A percentile compares a stretch with the other conserved stretches of the same genome.
These are phyloP conservation scores for Hoplodrina blanda DNA, from an alignment of 2,888 invertebrate genomes.

Conservation along the genomic window DNA sequence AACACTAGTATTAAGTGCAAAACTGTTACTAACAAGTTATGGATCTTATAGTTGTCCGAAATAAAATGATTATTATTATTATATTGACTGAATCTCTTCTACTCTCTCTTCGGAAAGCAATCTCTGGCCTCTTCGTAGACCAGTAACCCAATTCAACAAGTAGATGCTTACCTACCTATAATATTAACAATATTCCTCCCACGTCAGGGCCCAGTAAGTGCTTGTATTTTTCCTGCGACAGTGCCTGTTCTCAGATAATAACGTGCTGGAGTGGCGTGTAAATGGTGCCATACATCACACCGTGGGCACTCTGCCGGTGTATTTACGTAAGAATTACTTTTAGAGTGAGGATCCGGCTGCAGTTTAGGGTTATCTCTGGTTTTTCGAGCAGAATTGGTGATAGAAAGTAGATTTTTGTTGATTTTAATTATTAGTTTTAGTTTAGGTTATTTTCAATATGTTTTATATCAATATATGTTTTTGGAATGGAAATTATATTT, in stretches of 20 bases:
- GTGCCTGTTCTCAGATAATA: conserved; percentile 52
- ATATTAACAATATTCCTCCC: conserved; percentile 22
- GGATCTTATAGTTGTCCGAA: too few species aligned
- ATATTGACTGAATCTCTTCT: too few species aligned
- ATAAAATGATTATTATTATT: too few species aligned
- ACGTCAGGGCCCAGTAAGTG: conserved; percentile 28
- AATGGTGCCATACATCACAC: conserved; percentile 57
- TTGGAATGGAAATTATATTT: too few species aligned
- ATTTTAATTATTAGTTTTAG: too few species aligned
- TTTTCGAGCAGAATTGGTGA: neutral
- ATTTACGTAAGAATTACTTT: conserved; percentile 54
- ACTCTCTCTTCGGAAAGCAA: too few species aligned
- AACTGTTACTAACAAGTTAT: too few species aligned
- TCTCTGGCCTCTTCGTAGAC: too few species aligned
- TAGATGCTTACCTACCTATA: neutral
- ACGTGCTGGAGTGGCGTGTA: conserved; percentile 53
- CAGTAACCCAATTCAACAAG: conserved; percentile 29
- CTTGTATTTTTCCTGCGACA: conserved; percentile 53
- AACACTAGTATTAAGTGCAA: too few species aligned
- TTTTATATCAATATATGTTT: too few species aligned
- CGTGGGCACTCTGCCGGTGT: conserved; percentile 45
- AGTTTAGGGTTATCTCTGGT: neutral
- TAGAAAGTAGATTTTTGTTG: too few species aligned
- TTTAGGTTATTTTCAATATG: too few species aligned
- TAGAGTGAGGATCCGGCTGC: conserved; percentile 12